These are phyloP conservation scores for Archivesica marissinica DNA, from an alignment of 1,140 invertebrate genomes.

Conservation along the genomic window DNA sequence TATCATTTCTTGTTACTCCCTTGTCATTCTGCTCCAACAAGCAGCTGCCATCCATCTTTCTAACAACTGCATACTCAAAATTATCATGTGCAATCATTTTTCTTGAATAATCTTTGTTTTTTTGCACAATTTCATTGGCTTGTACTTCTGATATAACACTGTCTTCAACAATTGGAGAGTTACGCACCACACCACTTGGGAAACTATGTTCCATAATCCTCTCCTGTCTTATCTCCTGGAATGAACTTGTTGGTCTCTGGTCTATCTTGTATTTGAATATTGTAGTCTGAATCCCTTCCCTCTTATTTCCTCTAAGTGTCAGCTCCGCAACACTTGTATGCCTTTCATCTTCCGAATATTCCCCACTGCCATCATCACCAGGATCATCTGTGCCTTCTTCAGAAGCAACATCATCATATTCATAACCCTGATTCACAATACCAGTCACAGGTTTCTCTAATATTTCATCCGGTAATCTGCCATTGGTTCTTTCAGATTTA, in stretches of 20 bases:
- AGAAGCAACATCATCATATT: constrained; percentile 44
- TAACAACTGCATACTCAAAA: constrained; percentile 54
- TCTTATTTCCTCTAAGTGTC: not conserved
- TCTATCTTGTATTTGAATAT: constrained; percentile 47
- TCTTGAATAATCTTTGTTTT: no score
- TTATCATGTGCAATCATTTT: constrained; percentile 21
- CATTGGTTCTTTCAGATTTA: no score
- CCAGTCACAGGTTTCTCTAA: not conserved
- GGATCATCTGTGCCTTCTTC: constrained; percentile 27
- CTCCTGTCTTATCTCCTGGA: constrained; percentile 12
- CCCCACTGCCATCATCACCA: constrained; percentile 13
- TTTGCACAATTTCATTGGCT: not conserved
- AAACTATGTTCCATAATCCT: not conserved
- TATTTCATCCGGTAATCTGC: not conserved
- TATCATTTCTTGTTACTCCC: no score
- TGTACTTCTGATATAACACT: not conserved
- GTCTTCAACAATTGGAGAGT: not conserved
- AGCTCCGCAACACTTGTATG: constrained; percentile 39
- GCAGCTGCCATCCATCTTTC: not conserved
- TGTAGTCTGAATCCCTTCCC: constrained; percentile 44
- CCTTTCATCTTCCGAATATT: constrained; percentile 3
- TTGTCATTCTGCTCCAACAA: no score
- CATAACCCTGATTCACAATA: constrained; percentile 38
- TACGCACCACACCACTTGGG: not conserved
- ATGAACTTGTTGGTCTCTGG: constrained; percentile 5